Evolutionary conservation across 2,797 vertebrate species (phyloP).

Genomic region (Chaetodon trifasciatus): DNA sequence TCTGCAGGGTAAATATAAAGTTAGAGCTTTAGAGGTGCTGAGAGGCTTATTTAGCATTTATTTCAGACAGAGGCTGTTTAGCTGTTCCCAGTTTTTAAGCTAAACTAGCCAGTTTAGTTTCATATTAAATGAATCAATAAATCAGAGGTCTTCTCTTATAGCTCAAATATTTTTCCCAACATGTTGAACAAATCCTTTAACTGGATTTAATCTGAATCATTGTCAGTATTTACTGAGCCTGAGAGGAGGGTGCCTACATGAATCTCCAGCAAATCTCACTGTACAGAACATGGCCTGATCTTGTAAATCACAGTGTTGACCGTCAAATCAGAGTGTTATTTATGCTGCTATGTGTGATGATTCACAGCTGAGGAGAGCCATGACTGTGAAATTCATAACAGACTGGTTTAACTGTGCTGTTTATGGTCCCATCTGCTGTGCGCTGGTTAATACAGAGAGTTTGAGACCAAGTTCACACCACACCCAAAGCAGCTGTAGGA

Average conservation of each 20-base stretch:
- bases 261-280: not conserved
- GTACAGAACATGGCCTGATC: not conserved
- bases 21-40: not conserved
- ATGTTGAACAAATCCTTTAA: not conserved
- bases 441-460: slow-evolving; percentile 15
- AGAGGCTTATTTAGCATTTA: not conserved
- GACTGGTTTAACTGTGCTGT: slow-evolving; percentile 43
- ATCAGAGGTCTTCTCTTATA: not conserved
- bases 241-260: not conserved
- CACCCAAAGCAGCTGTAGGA: slow-evolving; percentile 35
- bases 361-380: slow-evolving; percentile 17
- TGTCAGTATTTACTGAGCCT: not conserved
- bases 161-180: not conserved
- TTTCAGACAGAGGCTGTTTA: not conserved
- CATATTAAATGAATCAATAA: not conserved
- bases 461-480: slow-evolving; percentile 12
- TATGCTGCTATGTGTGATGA: slow-evolving; percentile 35
- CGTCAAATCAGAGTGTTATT: slow-evolving; percentile 37
- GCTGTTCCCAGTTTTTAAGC: not conserved
- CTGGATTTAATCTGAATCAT: not conserved
- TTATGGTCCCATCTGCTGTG: slow-evolving; percentile 51
- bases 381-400: slow-evolving; percentile 42
- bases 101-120: not conserved
- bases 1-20: not conserved
- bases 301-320: slow-evolving; percentile 21